A percentile compares a stretch with the other conserved stretches of the same genome.
Conservation (phyloP, 2,797 vertebrate species). For the Spea hammondii region DNA sequence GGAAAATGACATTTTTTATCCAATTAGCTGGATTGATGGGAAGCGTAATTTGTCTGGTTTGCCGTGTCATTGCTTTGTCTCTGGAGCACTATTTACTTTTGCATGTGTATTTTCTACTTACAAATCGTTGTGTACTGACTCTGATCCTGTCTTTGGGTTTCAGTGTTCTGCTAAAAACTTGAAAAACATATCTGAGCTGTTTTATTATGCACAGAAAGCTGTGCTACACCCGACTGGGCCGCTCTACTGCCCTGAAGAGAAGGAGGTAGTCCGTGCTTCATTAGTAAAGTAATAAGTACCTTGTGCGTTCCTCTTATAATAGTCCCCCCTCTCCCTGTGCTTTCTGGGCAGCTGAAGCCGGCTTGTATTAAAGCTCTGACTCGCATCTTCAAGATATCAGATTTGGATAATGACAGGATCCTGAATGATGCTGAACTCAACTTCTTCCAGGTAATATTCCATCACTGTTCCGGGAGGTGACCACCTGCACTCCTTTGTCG, state of each 20-base stretch:
- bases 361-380: slow-evolving; percentile 89
- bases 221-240: slow-evolving; percentile 94
- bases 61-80: no score
- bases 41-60: no score
- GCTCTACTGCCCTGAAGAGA: slow-evolving; percentile 92
- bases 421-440: slow-evolving; percentile 92
- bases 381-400: slow-evolving; percentile 93
- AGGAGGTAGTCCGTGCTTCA: slow-evolving; percentile 72
- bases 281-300: no score
- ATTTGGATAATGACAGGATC: slow-evolving; percentile 90
- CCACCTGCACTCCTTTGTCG: no score
- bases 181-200: slow-evolving; percentile 97
- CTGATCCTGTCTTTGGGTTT: background rate
- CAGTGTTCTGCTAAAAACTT: slow-evolving; percentile 97
- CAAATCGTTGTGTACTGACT: no score
- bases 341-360: slow-evolving; percentile 80
- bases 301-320: background rate
- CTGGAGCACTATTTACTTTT: no score
- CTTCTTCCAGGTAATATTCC: slow-evolving; percentile 85
- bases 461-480: background rate
- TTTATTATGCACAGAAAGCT: slow-evolving; percentile 96
- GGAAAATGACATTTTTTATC: no score
- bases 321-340: slow-evolving; percentile 19
- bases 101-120: no score
- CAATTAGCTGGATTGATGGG: no score